A percentile compares a stretch with the other conserved stretches of the same genome.
Conservation (phyloP, 2,888 invertebrate genomes). For the Chymomyza caudatula region DNA sequence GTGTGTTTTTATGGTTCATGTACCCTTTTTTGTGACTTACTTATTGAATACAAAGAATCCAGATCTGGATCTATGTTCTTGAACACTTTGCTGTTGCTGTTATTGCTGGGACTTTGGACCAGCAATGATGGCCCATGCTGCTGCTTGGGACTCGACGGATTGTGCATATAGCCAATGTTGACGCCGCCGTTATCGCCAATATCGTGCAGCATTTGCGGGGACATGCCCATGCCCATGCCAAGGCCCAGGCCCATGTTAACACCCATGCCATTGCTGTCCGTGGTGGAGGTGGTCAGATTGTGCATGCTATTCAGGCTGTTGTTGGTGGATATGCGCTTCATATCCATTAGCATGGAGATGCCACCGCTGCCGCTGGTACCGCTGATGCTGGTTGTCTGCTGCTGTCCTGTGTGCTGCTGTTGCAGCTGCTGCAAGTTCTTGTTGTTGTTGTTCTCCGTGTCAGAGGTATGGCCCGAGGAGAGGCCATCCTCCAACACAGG, state of each 20-base stretch:
- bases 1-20: not conserved
- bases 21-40: slow-evolving; percentile 75
- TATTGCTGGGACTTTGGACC: slow-evolving; percentile 75
- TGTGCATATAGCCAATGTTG: slow-evolving; percentile 15
- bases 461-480: slow-evolving; percentile 95
- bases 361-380: slow-evolving; percentile 61
- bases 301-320: slow-evolving; percentile 74
- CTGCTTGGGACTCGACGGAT: slow-evolving; percentile 54
- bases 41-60: slow-evolving; percentile 87
- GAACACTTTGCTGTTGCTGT: slow-evolving; percentile 77
- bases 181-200: slow-evolving; percentile 19
- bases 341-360: slow-evolving; percentile 77
- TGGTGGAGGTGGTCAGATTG: slow-evolving; percentile 59
- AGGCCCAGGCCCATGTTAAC: slow-evolving; percentile 4
- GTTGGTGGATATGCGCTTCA: slow-evolving; percentile 74
- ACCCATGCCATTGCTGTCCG: slow-evolving; percentile 47
- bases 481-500: slow-evolving; percentile 96
- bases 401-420: slow-evolving; percentile 12
- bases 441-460: slow-evolving; percentile 86
- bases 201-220: slow-evolving; percentile 48
- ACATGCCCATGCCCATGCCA: slow-evolving; percentile 15
- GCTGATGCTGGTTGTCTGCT: slow-evolving; percentile 33
- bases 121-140: slow-evolving; percentile 65
- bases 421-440: slow-evolving; percentile 48
- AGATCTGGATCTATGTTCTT: slow-evolving; percentile 81